These are phyloP conservation scores for Caenorhabditis sinica DNA, from an alignment of 2,888 invertebrate species.

Conservation along the genomic window DNA sequence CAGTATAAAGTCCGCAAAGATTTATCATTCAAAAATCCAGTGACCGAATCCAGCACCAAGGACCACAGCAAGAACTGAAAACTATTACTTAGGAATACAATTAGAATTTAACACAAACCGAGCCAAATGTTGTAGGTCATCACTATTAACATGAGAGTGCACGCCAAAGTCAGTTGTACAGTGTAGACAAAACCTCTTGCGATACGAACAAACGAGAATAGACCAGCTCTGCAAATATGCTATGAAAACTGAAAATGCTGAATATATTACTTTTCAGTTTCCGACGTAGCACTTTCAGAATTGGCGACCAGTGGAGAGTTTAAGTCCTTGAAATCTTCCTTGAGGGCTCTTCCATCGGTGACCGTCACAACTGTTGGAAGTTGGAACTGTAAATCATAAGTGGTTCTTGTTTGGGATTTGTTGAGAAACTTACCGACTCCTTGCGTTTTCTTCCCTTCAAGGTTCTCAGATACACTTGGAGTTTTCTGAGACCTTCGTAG, in stretches of 20 bases:
- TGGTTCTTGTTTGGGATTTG: not conserved
- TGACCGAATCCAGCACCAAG: constrained; percentile 80
- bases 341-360: constrained; percentile 14
- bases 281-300: not conserved
- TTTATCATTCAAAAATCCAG: constrained; percentile 72
- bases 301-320: constrained; percentile 34
- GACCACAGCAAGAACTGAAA: constrained; percentile 76
- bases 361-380: constrained; percentile 22
- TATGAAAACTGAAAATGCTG: not conserved
- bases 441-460: not conserved
- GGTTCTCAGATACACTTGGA: constrained; percentile 16
- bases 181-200: constrained; percentile 61
- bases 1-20: too few species aligned
- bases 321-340: constrained; percentile 14
- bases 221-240: constrained; percentile 23
- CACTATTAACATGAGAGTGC: constrained; percentile 81
- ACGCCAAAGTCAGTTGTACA: constrained; percentile 79
- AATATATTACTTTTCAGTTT: not conserved
- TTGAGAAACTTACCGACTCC: constrained; percentile 16
- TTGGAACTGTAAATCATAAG: not conserved
- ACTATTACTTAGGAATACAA: not conserved
- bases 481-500: constrained; percentile 96
- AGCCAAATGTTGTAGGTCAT: constrained; percentile 83
- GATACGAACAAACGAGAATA: constrained; percentile 41
- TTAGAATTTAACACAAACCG: constrained; percentile 58